Evolutionary conservation across 1,140 invertebrate species (phyloP).

Genomic region (Cotesia glomerata): DNA sequence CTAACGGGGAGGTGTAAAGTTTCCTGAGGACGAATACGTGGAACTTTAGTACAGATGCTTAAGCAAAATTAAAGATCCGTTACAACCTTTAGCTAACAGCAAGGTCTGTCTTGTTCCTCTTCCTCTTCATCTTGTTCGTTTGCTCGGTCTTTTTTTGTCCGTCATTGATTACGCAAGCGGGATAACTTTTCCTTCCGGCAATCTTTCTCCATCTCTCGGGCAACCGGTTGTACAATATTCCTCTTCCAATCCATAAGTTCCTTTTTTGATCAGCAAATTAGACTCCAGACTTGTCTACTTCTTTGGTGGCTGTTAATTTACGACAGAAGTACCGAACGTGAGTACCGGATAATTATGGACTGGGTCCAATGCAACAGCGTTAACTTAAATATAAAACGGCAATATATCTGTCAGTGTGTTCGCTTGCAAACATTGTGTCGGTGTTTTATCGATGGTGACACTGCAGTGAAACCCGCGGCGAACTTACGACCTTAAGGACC

Average conservation of each 20-base stretch:
- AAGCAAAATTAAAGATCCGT: background rate
- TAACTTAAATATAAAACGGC: background rate
- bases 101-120: background rate
- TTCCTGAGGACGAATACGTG: slow-evolving; percentile 35
- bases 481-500: background rate
- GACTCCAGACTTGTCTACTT: background rate
- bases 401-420: no score
- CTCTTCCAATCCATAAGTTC: background rate
- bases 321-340: background rate
- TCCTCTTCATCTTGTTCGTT: no score
- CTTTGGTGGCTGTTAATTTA: background rate
- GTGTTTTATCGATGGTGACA: no score
- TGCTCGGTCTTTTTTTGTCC: background rate
- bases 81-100: background rate
- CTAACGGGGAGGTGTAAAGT: slow-evolving; percentile 46
- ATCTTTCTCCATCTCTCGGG: background rate
- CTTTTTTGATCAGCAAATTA: slow-evolving; percentile 19
- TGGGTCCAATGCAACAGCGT: background rate
- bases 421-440: no score
- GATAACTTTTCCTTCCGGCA: slow-evolving; percentile 25
- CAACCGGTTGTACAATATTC: slow-evolving; percentile 26
- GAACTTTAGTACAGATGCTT: background rate
- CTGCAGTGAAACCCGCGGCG: background rate
- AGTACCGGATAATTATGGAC: slow-evolving; percentile 12
- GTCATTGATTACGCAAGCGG: slow-evolving; percentile 12